Percentiles rank a stretch among this genome's conserved stretches.
phyloP scores from a whole-genome alignment of 1,140 invertebrate genomes.

The Cydia fagiglandana region DNA sequence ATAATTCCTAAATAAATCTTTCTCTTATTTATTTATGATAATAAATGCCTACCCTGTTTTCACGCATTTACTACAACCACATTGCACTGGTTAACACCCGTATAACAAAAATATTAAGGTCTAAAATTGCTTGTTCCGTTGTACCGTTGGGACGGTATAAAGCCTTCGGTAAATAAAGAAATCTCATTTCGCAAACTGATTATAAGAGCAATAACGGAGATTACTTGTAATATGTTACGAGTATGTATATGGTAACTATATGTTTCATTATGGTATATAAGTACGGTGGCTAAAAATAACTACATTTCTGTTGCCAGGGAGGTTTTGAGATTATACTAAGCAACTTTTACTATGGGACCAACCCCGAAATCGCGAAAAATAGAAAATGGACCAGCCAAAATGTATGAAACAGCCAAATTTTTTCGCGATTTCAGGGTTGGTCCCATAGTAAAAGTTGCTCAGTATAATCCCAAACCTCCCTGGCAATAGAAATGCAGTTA shows the following conservation, averaged over 20 bases:
- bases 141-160: background rate
- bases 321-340: no score
- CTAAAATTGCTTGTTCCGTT: background rate
- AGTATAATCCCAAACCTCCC: no score
- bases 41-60: slow-evolving; percentile 7
- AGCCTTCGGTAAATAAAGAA: background rate
- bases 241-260: no score
- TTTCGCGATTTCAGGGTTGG: no score
- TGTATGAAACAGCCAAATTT: no score
- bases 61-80: background rate
- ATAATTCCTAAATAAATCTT: background rate
- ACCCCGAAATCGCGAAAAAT: no score
- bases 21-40: slow-evolving; percentile 18
- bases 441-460: no score
- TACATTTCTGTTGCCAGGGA: no score
- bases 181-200: slow-evolving; percentile 12
- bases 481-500: no score
- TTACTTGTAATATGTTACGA: background rate
- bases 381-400: no score
- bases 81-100: background rate
- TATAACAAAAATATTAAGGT: background rate
- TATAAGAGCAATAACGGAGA: background rate
- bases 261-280: background rate
- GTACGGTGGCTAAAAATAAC: no score
- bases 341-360: no score